These are phyloP conservation scores for Sympetrum striolatum DNA, from an alignment of 2,888 invertebrate species.

Conservation along the genomic window DNA sequence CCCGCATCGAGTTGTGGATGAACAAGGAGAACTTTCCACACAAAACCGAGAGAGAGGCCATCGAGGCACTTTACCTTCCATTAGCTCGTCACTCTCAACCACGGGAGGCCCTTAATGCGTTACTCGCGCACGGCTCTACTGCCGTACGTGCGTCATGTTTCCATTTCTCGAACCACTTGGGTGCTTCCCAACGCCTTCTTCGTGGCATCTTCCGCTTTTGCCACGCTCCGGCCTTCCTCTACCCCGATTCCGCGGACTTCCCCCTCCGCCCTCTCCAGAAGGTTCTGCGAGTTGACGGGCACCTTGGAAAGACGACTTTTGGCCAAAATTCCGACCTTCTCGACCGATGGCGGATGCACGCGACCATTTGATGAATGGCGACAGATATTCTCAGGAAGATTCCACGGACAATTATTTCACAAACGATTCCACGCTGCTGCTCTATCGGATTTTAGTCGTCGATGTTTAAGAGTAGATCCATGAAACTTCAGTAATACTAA, in stretches of 20 bases:
- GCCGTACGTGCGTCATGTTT: background rate
- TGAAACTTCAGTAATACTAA: too few relatives aligned
- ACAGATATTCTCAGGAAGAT: too few relatives aligned
- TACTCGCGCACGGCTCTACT: background rate
- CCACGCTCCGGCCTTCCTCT: background rate
- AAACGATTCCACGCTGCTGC: too few relatives aligned
- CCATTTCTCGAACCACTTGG: background rate
- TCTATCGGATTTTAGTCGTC: too few relatives aligned
- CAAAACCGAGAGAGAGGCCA: too few relatives aligned
- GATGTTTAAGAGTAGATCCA: too few relatives aligned
- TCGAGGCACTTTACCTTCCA: background rate
- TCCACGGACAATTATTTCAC: too few relatives aligned
- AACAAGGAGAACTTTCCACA: too few relatives aligned
- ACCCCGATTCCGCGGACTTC: background rate
- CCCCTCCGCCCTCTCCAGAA: background rate
- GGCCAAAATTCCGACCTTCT: background rate
- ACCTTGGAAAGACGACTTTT: background rate
- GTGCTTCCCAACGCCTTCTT: too few relatives aligned
- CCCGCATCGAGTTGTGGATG: too few relatives aligned
- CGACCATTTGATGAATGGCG: background rate
- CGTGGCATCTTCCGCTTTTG: background rate
- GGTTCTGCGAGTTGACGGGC: background rate
- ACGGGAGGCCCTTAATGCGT: constrained; percentile 6
- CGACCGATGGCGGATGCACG: background rate
- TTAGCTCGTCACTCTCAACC: background rate